A percentile compares a stretch with the other conserved stretches of the same genome.
phyloP scores from a whole-genome alignment of 2,888 invertebrate species.

The Gymnoscelis rufifasciata region DNA sequence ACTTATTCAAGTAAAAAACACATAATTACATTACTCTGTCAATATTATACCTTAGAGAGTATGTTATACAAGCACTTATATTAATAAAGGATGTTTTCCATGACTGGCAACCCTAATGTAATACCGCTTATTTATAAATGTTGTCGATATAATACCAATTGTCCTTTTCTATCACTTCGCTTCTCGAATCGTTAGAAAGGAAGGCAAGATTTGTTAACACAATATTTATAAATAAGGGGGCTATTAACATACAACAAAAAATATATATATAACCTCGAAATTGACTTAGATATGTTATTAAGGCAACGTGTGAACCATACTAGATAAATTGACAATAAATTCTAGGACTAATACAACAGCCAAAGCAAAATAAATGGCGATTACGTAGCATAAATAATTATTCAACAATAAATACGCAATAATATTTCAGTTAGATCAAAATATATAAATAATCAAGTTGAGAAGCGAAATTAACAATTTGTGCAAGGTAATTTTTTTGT shows the following conservation, averaged over 20 bases:
- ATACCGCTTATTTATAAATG: constrained; percentile 41
- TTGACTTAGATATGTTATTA: constrained; percentile 80
- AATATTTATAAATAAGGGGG: constrained; percentile 45
- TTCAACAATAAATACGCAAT: constrained; percentile 43
- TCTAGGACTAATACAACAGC: constrained; percentile 74
- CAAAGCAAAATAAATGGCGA: constrained; percentile 73
- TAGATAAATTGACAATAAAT: constrained; percentile 65
- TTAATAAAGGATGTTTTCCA: constrained; percentile 40
- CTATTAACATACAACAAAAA: constrained; percentile 54
- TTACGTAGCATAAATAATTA: constrained; percentile 48
- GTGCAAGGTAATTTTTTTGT: constrained; percentile 73
- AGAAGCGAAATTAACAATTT: constrained; percentile 68
- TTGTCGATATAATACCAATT: constrained; percentile 35
- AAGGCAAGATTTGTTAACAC: constrained; percentile 40
- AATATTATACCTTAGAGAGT: constrained; percentile 62
- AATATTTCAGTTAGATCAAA: constrained; percentile 56
- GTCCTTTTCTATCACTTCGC: constrained; percentile 37
- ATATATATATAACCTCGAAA: constrained; percentile 62
- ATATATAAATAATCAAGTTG: constrained; percentile 69
- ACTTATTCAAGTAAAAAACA: constrained; percentile 58
- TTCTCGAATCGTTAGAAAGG: constrained; percentile 34
- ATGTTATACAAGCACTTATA: constrained; percentile 72
- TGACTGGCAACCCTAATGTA: constrained; percentile 48
- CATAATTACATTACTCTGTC: constrained; percentile 64
- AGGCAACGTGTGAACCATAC: constrained; percentile 79